Evolutionary conservation across 2,113 vertebrate species (phyloP).

Genomic region (Microtus ochrogaster): DNA sequence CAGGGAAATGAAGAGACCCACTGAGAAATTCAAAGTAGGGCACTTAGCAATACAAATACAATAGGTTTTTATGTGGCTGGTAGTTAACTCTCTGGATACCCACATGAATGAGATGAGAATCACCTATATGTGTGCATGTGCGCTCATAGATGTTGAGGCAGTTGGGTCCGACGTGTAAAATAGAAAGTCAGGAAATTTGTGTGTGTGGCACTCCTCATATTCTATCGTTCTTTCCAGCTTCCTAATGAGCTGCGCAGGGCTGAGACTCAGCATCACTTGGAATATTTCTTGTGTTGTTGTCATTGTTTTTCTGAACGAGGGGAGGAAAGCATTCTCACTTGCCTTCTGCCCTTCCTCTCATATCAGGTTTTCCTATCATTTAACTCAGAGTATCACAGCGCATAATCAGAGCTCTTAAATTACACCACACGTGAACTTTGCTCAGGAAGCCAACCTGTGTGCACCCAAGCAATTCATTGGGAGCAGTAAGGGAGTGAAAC

Average conservation of each 20-base stretch:
- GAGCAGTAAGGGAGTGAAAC: slow-evolving; percentile 19
- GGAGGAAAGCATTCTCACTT: background rate
- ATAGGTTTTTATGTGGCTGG: slow-evolving; percentile 84
- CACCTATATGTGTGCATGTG: background rate
- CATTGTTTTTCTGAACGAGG: background rate
- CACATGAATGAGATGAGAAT: background rate
- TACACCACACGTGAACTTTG: slow-evolving; percentile 52
- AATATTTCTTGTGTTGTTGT: background rate
- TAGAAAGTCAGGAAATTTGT: background rate
- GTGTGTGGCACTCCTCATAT: background rate
- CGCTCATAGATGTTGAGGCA: background rate
- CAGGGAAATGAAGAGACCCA: slow-evolving; percentile 87
- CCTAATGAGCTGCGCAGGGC: background rate
- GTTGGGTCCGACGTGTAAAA: background rate
- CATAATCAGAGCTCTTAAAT: slow-evolving; percentile 57
- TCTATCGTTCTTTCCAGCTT: background rate
- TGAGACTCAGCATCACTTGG: background rate
- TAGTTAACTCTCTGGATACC: slow-evolving; percentile 70
- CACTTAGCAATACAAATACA: slow-evolving; percentile 84
- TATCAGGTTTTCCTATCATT: slow-evolving; percentile 44
- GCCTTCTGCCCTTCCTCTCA: background rate
- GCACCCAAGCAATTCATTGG: slow-evolving; percentile 30
- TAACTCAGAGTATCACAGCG: slow-evolving; percentile 43
- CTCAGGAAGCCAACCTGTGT: slow-evolving; percentile 40
- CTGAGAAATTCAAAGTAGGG: slow-evolving; percentile 89